These are phyloP conservation scores for Osmoderma eremita DNA, from an alignment of 2,888 invertebrate genomes.

Conservation along the genomic window DNA sequence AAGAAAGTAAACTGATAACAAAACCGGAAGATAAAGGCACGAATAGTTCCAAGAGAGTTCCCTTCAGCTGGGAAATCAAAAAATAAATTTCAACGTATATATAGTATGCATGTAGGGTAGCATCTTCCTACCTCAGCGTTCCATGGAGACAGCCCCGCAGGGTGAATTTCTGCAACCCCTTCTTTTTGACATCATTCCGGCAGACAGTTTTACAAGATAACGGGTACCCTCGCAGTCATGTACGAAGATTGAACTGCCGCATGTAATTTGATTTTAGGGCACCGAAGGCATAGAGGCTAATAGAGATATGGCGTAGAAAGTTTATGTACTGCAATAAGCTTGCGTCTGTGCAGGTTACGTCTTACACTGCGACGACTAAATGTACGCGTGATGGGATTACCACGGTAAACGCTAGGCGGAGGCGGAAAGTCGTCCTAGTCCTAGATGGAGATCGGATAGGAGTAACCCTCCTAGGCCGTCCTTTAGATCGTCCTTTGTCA, in stretches of 20 bases:
- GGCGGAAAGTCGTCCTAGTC: constrained; percentile 4
- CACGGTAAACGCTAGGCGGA: constrained; percentile 26
- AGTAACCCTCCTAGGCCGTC: not conserved
- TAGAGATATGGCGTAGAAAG: constrained; percentile 37
- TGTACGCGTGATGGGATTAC: constrained; percentile 34
- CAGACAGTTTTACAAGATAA: constrained; percentile 38
- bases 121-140: not conserved
- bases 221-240: constrained; percentile 34
- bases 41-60: no score
- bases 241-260: constrained; percentile 38
- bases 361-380: constrained; percentile 27
- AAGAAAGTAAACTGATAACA: no score
- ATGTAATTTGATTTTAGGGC: constrained; percentile 38
- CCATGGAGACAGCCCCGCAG: constrained; percentile 17
- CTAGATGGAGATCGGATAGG: constrained; percentile 20
- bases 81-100: no score
- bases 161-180: constrained; percentile 31
- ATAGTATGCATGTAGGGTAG: no score
- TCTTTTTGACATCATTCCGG: constrained; percentile 36
- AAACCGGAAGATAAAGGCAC: no score
- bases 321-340: constrained; percentile 34
- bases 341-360: constrained; percentile 28
- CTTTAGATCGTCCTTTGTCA: constrained; percentile 18
- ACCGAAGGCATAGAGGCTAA: constrained; percentile 31
- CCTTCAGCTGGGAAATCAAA: no score